Conservation (phyloP, 2,888 invertebrate species). For the Nomada ruficornis region DNA sequence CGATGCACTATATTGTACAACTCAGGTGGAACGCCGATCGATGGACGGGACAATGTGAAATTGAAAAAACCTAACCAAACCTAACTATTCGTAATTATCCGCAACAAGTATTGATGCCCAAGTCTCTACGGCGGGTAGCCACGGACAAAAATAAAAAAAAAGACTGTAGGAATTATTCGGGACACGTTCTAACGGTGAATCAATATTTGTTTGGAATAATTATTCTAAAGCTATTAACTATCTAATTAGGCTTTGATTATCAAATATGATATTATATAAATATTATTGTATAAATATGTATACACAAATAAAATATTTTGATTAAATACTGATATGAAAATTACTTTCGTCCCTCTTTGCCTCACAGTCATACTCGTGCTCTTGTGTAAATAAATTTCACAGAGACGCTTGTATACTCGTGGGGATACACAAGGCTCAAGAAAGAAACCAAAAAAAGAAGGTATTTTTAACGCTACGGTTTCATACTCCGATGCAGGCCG, state of each 20-base stretch:
- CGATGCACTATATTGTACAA: background rate
- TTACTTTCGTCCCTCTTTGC: conserved; percentile 9
- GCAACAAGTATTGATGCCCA: conserved; percentile 46
- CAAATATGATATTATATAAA: background rate
- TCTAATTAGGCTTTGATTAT: conserved; percentile 24
- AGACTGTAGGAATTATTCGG: conserved; percentile 9
- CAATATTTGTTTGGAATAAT: conserved; percentile 45
- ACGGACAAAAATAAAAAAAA: background rate
- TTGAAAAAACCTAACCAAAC: no score
- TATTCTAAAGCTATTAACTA: conserved; percentile 51
- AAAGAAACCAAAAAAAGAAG: background rate
- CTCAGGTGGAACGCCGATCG: background rate
- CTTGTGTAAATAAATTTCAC: conserved; percentile 25
- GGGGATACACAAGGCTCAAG: conserved; percentile 7
- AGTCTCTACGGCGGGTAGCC: conserved; percentile 1
- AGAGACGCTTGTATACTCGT: conserved; percentile 29
- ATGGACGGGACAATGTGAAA: background rate
- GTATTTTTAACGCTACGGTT: conserved; percentile 40
- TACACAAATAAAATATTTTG: conserved; percentile 31
- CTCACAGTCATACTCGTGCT: conserved; percentile 13
- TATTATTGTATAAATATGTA: conserved; percentile 15
- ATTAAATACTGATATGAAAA: conserved; percentile 33
- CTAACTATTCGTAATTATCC: conserved; percentile 49
- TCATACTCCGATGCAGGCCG: conserved; percentile 55
- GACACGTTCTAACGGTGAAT: conserved; percentile 12